phyloP scores from a whole-genome alignment of 2,888 invertebrate genomes.

The Drosophila nigritarsus region DNA sequence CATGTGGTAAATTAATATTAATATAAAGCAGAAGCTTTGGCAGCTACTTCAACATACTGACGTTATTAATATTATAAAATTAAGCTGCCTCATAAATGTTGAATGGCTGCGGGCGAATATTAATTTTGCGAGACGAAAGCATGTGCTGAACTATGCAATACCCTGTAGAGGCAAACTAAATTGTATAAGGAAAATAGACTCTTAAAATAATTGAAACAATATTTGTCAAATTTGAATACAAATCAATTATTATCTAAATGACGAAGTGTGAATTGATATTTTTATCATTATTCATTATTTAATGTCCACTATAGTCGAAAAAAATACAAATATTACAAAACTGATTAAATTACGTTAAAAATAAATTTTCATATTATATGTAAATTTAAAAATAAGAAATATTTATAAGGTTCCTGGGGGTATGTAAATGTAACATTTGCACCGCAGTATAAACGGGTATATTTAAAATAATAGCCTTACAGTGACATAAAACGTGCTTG shows the following conservation, averaged over 20 bases:
- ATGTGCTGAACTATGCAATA: conserved; percentile 14
- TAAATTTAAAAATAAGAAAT: background rate
- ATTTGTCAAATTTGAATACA: background rate
- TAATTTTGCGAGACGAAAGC: conserved; percentile 12
- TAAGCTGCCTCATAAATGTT: conserved; percentile 52
- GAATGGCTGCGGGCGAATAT: conserved; percentile 46
- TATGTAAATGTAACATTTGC: background rate
- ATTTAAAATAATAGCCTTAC: background rate
- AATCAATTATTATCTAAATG: background rate
- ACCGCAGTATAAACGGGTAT: background rate
- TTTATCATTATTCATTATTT: background rate
- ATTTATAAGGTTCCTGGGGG: background rate
- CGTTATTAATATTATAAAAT: conserved; percentile 50
- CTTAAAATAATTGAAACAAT: background rate
- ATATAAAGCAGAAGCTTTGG: conserved; percentile 30
- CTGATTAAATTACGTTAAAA: background rate
- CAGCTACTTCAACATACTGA: conserved; percentile 28
- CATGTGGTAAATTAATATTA: conserved; percentile 43
- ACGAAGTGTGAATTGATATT: background rate
- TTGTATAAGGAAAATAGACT: background rate
- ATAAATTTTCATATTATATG: background rate
- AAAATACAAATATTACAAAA: background rate
- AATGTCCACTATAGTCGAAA: background rate
- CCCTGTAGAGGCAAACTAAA: conserved; percentile 16
- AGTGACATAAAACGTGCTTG: background rate